A percentile compares a stretch with the other conserved stretches of the same genome.
Conservation (phyloP, 2,797 vertebrate species). For the Hippoglossus hippoglossus region DNA sequence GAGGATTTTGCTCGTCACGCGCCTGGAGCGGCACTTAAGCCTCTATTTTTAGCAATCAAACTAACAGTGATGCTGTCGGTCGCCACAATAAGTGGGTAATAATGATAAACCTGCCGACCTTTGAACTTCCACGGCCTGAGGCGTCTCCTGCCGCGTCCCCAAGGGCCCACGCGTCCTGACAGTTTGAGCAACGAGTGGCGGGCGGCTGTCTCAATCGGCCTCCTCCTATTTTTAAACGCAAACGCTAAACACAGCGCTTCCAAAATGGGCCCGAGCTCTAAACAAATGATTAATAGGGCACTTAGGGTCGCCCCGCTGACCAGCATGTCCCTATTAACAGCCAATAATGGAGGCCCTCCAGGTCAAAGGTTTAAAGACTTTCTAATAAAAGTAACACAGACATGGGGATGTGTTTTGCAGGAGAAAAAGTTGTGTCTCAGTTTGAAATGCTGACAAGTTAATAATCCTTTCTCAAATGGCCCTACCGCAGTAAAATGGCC, state of each 20-base stretch:
- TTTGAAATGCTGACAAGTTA: slow-evolving; percentile 96
- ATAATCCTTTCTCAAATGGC: slow-evolving; percentile 90
- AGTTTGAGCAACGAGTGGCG: slow-evolving; percentile 75
- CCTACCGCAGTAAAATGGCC: slow-evolving; percentile 83
- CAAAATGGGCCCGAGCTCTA: slow-evolving; percentile 87
- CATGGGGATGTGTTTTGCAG: slow-evolving; percentile 83
- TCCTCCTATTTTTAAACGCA: slow-evolving; percentile 92
- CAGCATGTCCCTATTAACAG: slow-evolving; percentile 91
- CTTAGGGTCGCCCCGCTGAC: slow-evolving; percentile 89
- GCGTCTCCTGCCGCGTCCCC: slow-evolving; percentile 71
- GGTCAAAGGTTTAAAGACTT: slow-evolving; percentile 94
- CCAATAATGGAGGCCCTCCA: slow-evolving; percentile 87
- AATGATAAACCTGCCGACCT: slow-evolving; percentile 77
- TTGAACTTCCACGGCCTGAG: slow-evolving; percentile 74
- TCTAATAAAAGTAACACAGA: slow-evolving; percentile 91
- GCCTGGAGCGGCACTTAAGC: slow-evolving; percentile 9
- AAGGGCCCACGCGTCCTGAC: slow-evolving; percentile 78
- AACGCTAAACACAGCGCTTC: slow-evolving; percentile 89
- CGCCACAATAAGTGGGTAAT: slow-evolving; percentile 66
- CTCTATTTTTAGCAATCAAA: slow-evolving; percentile 60
- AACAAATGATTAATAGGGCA: slow-evolving; percentile 91
- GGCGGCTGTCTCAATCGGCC: slow-evolving; percentile 77
- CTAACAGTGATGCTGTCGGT: slow-evolving; percentile 43
- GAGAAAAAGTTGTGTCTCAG: slow-evolving; percentile 83
- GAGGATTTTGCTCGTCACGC: slow-evolving; percentile 24